phyloP scores from a whole-genome alignment of 2,113 vertebrate genomes.

The Chaenocephalus aceratus region DNA sequence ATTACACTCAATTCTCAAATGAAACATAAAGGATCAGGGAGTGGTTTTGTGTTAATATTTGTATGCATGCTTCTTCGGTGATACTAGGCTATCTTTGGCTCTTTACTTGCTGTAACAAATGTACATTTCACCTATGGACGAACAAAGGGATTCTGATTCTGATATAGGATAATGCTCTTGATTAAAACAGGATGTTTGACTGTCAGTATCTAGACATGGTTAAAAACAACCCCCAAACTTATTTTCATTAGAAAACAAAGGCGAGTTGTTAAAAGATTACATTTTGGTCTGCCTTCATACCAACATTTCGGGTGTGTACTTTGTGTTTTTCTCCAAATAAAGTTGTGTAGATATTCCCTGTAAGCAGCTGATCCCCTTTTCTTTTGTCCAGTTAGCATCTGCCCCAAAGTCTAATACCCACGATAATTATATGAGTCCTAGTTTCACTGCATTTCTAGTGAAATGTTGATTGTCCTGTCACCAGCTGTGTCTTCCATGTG shows the following conservation, averaged over 20 bases:
- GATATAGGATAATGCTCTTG: background rate
- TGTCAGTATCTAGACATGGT: background rate
- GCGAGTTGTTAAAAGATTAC: background rate
- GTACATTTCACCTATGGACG: too few relatives aligned
- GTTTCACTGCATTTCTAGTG: background rate
- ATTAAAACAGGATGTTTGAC: background rate
- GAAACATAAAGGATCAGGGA: background rate
- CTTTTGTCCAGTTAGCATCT: background rate
- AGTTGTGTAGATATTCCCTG: background rate
- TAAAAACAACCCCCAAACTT: background rate
- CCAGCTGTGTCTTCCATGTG: too few relatives aligned
- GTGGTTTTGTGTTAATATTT: background rate
- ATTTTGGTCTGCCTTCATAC: background rate
- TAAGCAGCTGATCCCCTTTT: background rate
- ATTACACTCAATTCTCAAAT: background rate
- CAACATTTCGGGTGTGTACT: background rate
- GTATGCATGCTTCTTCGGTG: too few relatives aligned
- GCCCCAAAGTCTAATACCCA: background rate
- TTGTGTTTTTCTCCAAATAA: background rate
- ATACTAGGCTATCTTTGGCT: too few relatives aligned
- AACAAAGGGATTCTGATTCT: too few relatives aligned
- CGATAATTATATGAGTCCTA: background rate
- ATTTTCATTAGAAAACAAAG: background rate
- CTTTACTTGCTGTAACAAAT: too few relatives aligned
- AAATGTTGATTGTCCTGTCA: too few relatives aligned